phyloP scores from a whole-genome alignment of 53 echinoderm and acorn worm genomes.

The Temnopleurus reevesii region DNA sequence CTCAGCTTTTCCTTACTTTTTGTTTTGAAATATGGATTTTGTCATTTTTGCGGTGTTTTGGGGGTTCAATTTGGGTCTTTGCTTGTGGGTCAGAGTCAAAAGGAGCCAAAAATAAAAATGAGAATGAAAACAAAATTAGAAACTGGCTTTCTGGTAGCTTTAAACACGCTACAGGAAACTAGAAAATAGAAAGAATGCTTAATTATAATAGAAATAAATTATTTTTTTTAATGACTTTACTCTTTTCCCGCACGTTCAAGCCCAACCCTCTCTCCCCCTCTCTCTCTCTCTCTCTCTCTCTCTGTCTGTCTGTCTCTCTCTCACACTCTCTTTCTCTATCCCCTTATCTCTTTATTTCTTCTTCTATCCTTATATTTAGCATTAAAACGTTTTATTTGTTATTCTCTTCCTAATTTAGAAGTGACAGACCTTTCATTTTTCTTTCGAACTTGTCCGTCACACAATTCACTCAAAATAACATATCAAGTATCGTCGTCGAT shows the following conservation, averaged over 20 bases:
- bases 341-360: not conserved
- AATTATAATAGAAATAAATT: too few species aligned
- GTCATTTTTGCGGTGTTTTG: not conserved
- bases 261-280: too few species aligned
- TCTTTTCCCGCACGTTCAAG: too few species aligned
- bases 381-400: too few species aligned
- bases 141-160: too few species aligned
- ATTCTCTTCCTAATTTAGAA: not conserved
- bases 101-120: not conserved
- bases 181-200: too few species aligned
- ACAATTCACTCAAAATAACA: not conserved
- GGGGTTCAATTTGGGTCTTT: not conserved
- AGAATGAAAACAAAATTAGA: too few species aligned
- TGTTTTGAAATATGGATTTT: constrained; percentile 3
- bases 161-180: too few species aligned
- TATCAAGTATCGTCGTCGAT: not conserved
- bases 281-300: too few species aligned
- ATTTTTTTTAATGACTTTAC: too few species aligned
- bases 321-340: not conserved
- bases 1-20: not conserved
- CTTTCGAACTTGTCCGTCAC: not conserved
- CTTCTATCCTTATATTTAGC: not conserved
- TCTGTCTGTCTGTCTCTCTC: too few species aligned
- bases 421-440: not conserved
- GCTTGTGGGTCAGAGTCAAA: not conserved